phyloP scores from a whole-genome alignment of 2,113 vertebrate species.

The Strix aluco region DNA sequence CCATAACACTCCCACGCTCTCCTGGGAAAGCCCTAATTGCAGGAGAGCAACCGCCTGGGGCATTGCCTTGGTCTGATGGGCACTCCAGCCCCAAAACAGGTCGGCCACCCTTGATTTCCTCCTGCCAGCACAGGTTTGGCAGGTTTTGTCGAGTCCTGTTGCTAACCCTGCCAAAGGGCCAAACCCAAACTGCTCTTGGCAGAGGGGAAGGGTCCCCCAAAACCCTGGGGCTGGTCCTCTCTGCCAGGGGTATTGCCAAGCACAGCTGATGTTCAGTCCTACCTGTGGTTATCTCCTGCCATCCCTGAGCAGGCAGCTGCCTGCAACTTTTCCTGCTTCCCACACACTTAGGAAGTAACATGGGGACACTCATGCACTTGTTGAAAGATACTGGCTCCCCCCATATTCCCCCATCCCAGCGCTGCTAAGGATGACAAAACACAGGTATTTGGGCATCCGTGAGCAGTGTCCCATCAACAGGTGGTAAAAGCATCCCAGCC shows the following conservation, averaged over 20 bases:
- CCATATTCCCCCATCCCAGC: rapidly evolving
- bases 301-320: not conserved
- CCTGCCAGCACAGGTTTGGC: conserved; percentile 25
- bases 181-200: not conserved
- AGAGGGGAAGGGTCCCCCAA: not conserved
- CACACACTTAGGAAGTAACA: not conserved
- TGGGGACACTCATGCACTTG: rapidly evolving
- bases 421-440: not conserved
- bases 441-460: rapidly evolving
- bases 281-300: not conserved
- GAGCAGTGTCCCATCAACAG: not conserved
- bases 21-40: not conserved
- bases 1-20: rapidly evolving
- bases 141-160: not conserved
- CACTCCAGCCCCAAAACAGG: not conserved
- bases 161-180: not conserved
- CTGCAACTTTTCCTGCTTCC: not conserved
- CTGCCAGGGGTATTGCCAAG: not conserved
- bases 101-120: not conserved
- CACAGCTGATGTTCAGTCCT: not conserved
- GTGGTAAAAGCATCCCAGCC: not conserved
- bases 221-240: not conserved
- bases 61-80: not conserved
- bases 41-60: not conserved
- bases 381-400: rapidly evolving